phyloP scores from a whole-genome alignment of 1,140 invertebrate genomes.

The Euura saliciscinereae region DNA sequence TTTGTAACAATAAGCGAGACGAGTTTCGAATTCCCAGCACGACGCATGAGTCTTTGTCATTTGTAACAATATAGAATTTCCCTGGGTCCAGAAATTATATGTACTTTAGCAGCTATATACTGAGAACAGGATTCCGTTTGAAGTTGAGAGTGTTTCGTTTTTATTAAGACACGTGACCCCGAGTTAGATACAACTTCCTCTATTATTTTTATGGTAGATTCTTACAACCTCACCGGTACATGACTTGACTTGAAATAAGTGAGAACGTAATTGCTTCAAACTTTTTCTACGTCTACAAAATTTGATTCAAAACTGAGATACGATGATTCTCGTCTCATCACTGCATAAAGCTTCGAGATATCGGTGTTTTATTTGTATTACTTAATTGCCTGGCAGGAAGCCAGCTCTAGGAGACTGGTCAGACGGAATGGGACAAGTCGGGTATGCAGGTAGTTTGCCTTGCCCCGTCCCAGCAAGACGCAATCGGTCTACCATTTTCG shows the following conservation, averaged over 20 bases:
- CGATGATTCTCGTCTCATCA: not conserved
- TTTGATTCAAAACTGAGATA: not conserved
- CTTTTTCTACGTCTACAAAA: not conserved
- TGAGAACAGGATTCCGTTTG: not conserved
- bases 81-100: not conserved
- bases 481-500: not conserved
- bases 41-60: not conserved
- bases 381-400: not conserved
- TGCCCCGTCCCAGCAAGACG: not conserved
- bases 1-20: not conserved
- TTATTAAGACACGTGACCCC: not conserved
- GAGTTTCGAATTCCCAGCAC: not conserved
- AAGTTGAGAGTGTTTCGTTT: not conserved
- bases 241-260: not conserved
- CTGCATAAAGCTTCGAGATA: not conserved
- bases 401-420: not conserved
- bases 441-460: too few species aligned
- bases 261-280: not conserved
- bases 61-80: not conserved
- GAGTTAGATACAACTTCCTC: slow-evolving; percentile 1
- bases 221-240: not conserved
- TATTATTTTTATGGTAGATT: not conserved
- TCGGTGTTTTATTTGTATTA: not conserved
- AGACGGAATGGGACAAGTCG: not conserved
- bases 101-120: too few species aligned